Conservation (phyloP, 2,888 invertebrate species). For the Mycalesis mineus region DNA sequence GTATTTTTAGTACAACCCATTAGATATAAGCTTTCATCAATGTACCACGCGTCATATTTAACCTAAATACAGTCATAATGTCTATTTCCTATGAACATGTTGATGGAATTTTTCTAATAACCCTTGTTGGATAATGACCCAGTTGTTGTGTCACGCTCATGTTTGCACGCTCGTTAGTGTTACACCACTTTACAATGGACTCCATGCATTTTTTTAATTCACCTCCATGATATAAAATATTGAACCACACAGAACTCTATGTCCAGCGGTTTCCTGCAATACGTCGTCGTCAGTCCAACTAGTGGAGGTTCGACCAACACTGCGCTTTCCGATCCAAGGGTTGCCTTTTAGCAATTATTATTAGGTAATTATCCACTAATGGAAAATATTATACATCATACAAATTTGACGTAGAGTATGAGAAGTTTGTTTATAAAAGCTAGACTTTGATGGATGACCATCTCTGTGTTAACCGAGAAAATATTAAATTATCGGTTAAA, state of each 20-base stretch:
- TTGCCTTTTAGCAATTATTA: too few species aligned
- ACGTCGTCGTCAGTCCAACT: too few species aligned
- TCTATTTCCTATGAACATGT: not conserved
- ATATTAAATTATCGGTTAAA: not conserved
- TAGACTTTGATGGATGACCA: not conserved
- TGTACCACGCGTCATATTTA: not conserved
- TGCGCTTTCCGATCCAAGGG: too few species aligned
- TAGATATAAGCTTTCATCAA: too few species aligned
- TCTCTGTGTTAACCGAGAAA: not conserved
- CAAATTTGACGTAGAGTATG: not conserved
- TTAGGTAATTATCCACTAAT: not conserved
- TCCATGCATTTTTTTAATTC: too few species aligned
- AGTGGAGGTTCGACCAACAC: too few species aligned
- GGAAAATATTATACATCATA: not conserved
- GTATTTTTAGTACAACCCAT: too few species aligned
- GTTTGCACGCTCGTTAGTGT: not conserved
- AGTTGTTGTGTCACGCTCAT: not conserved
- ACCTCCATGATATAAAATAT: too few species aligned
- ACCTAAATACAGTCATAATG: not conserved
- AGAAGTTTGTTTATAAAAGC: conserved; percentile 2
- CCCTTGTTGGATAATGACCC: not conserved
- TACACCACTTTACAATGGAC: not conserved
- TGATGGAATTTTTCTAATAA: not conserved
- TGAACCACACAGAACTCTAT: too few species aligned
- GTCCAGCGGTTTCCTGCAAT: too few species aligned